These are phyloP conservation scores for Lerista edwardsae DNA, from an alignment of 2,797 vertebrate species.

Conservation along the genomic window DNA sequence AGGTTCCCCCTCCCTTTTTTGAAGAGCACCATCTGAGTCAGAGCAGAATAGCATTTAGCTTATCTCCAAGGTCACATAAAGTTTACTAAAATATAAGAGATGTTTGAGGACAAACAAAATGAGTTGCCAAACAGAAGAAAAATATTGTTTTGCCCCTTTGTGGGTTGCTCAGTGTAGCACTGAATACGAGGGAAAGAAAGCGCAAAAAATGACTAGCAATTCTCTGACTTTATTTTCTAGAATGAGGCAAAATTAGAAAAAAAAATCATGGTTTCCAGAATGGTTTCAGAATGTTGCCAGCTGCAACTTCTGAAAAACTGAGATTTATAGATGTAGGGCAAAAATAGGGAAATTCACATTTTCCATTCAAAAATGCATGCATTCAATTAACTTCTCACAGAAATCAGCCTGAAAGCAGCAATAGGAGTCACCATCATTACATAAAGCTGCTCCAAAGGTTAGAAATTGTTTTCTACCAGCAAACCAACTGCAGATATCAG, in stretches of 20 bases:
- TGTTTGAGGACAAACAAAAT: slow-evolving; percentile 53
- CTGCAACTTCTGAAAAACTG: background rate
- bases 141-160: slow-evolving; percentile 45
- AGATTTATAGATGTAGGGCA: slow-evolving; percentile 6
- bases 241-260: background rate
- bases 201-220: slow-evolving; percentile 22
- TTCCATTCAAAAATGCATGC: background rate
- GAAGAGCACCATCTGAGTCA: slow-evolving; percentile 71
- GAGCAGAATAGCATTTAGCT: slow-evolving; percentile 65
- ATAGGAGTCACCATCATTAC: fast-evolving
- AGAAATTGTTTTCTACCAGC: background rate
- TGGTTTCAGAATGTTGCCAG: slow-evolving; percentile 27
- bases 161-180: slow-evolving; percentile 29
- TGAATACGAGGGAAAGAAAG: slow-evolving; percentile 25
- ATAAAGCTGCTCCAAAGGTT: background rate
- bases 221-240: slow-evolving; percentile 35
- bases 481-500: background rate
- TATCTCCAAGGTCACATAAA: slow-evolving; percentile 75
- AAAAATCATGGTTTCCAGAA: slow-evolving; percentile 9
- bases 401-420: background rate
- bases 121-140: slow-evolving; percentile 56
- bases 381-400: background rate
- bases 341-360: background rate
- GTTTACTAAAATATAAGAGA: slow-evolving; percentile 74
- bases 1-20: slow-evolving; percentile 65